These are phyloP conservation scores for Platerodrilus igneus DNA, from an alignment of 2,888 invertebrate species.

Conservation along the genomic window DNA sequence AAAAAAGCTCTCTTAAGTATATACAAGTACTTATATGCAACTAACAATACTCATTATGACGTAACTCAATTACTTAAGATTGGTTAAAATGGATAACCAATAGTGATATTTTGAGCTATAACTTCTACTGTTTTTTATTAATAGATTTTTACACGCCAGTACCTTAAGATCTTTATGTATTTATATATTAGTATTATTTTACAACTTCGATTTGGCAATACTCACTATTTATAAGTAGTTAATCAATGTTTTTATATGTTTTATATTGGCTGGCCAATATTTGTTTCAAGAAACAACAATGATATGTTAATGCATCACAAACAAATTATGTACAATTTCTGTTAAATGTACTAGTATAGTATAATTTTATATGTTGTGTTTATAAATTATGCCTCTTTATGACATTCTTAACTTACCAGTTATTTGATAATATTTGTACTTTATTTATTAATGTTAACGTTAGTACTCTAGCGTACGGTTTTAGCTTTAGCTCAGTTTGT, in stretches of 20 bases:
- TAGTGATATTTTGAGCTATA: slow-evolving; percentile 26
- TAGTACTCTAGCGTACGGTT: slow-evolving; percentile 21
- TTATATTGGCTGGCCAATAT: slow-evolving; percentile 8
- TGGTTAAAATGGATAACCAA: slow-evolving; percentile 20
- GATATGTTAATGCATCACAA: too few species aligned
- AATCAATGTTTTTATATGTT: slow-evolving; percentile 10
- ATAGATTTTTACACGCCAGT: slow-evolving; percentile 23
- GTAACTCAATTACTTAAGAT: slow-evolving; percentile 26
- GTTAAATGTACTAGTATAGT: too few species aligned
- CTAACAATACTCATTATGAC: slow-evolving; percentile 24
- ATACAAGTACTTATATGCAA: slow-evolving; percentile 23
- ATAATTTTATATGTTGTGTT: too few species aligned
- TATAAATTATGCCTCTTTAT: too few species aligned
- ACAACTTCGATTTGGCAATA: slow-evolving; percentile 22
- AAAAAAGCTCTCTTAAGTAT: slow-evolving; percentile 23
- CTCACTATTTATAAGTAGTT: slow-evolving; percentile 25
- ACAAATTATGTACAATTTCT: too few species aligned
- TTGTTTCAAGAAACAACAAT: too few species aligned
- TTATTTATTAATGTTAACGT: slow-evolving; percentile 27
- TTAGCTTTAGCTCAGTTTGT: slow-evolving; percentile 26
- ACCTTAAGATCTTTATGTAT: slow-evolving; percentile 23
- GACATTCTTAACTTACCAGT: too few species aligned
- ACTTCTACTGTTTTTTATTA: slow-evolving; percentile 18
- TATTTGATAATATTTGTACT: slow-evolving; percentile 26
- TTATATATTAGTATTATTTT: slow-evolving; percentile 24